Evolutionary conservation across 2,113 vertebrate genomes (phyloP).

Genomic region (Cololabis saira): DNA sequence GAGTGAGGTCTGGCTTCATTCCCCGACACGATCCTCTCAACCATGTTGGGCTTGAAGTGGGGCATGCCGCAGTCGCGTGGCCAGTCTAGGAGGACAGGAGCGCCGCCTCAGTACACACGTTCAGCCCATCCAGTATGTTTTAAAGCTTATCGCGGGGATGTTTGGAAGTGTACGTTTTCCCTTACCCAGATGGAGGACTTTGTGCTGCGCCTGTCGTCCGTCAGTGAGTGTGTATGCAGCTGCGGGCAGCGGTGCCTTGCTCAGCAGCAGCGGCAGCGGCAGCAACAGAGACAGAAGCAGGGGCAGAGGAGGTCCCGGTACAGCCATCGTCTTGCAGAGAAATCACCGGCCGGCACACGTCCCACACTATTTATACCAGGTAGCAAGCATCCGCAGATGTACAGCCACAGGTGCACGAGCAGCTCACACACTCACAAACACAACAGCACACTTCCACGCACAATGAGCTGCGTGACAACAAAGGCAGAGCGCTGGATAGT

Average conservation of each 20-base stretch:
- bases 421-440: slow-evolving; percentile 23
- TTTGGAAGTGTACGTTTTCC: background rate
- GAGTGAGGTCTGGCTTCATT: slow-evolving; percentile 82
- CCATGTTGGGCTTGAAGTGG: slow-evolving; percentile 83
- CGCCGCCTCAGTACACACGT: background rate
- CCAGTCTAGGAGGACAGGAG: slow-evolving; percentile 75
- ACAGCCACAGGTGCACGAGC: slow-evolving; percentile 36
- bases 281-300: slow-evolving; percentile 57
- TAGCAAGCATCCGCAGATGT: slow-evolving; percentile 25
- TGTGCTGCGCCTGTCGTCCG: slow-evolving; percentile 64
- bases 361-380: slow-evolving; percentile 69
- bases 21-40: slow-evolving; percentile 79
- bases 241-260: slow-evolving; percentile 60
- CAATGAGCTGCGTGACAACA: slow-evolving; percentile 72
- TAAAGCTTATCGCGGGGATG: background rate
- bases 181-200: slow-evolving; percentile 78
- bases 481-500: slow-evolving; percentile 69
- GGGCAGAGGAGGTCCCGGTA: slow-evolving; percentile 56
- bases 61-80: slow-evolving; percentile 81
- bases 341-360: slow-evolving; percentile 33
- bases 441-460: slow-evolving; percentile 53
- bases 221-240: slow-evolving; percentile 64
- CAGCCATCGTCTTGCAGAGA: slow-evolving; percentile 69
- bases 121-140: background rate
- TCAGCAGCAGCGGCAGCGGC: slow-evolving; percentile 65